Evolutionary conservation across 2,888 invertebrate genomes (phyloP), one percentile per base, ranked within the genome.

Genomic region (Cheilosia variabilis): DNA sequence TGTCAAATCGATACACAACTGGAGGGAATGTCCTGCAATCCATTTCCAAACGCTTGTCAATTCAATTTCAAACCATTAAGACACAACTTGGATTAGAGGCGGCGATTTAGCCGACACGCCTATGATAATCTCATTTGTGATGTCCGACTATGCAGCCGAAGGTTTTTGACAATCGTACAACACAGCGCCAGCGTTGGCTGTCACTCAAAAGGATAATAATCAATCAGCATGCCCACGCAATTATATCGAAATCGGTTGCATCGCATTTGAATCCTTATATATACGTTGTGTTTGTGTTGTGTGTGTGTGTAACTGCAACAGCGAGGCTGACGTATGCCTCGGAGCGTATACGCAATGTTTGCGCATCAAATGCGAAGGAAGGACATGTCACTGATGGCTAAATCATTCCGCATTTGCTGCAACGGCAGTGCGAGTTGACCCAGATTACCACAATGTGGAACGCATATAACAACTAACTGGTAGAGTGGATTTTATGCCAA

Each of bases 161-260:
- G 17, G 41, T 22, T 65, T 80, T 75, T 72, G 80, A 80, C 72
- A 86, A 71, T 66, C 50, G 65, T 27, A 78, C 72, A 73, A 45
- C 37, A 53, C 31, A n/a, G 37, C n/a, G 41, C 52, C 31, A 19
- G 37, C n/a, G 41, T 57, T 52, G 47, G 50, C 62, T 68, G 62
- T 58, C 76, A 86, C 72, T 76, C 55, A 60, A 66, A 68, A 66
- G 76, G 81, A 81, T 81, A 81, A 86, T 68, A 81, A 86, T 86
- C 86, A 86, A 86, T 81, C 86, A 81, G 80, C 50, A 41, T 27
- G 24, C 55, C 68, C 86, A 81, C 68, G 76, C 76, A 80, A 62
- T 72, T 71, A 57, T 52, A 68, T 72, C 41, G 31, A 63, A 65
- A 43, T 81, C 81, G 77, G 72, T 77, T 81, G 57, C 37, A 81